phyloP scores from a whole-genome alignment of 2,888 invertebrate species.

The Patella ulyssiponensis region DNA sequence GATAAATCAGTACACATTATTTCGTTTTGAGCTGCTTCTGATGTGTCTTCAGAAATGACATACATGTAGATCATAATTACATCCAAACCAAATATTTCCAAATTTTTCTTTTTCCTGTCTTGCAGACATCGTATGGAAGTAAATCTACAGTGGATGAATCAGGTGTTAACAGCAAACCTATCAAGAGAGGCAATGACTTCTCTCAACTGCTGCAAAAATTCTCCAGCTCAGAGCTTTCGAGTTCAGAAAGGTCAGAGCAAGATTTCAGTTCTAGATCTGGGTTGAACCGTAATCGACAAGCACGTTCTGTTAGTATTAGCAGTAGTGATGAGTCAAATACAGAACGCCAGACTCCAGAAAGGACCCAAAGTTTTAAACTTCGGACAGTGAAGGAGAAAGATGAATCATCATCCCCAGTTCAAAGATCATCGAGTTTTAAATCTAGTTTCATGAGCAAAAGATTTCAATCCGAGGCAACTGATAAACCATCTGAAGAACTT shows the following conservation, averaged over 20 bases:
- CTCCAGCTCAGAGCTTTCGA: constrained; percentile 56
- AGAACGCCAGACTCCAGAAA: constrained; percentile 58
- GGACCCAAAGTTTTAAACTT: constrained; percentile 69
- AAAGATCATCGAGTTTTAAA: constrained; percentile 57
- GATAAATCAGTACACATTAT: no score
- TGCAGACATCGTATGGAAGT: no score
- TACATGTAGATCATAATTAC: no score
- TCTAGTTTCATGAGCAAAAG: constrained; percentile 55
- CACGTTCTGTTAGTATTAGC: constrained; percentile 46
- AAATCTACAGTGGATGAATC: no score
- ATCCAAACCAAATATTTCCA: no score
- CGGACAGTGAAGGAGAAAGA: constrained; percentile 26
- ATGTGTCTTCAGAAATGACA: no score
- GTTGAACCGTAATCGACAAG: constrained; percentile 44
- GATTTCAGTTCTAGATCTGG: constrained; percentile 37
- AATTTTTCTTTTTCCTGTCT: no score
- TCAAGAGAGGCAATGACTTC: constrained; percentile 53
- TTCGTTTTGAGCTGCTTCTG: no score
- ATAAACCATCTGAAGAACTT: constrained; percentile 79
- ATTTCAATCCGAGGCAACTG: constrained; percentile 73
- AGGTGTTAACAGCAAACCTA: constrained; percentile 17
- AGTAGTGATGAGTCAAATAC: constrained; percentile 45
- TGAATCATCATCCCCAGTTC: constrained; percentile 35
- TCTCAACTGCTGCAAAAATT: constrained; percentile 58
- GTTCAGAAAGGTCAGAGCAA: constrained; percentile 52